phyloP scores from a whole-genome alignment of 2,888 invertebrate species.

The Spialia ferax region DNA sequence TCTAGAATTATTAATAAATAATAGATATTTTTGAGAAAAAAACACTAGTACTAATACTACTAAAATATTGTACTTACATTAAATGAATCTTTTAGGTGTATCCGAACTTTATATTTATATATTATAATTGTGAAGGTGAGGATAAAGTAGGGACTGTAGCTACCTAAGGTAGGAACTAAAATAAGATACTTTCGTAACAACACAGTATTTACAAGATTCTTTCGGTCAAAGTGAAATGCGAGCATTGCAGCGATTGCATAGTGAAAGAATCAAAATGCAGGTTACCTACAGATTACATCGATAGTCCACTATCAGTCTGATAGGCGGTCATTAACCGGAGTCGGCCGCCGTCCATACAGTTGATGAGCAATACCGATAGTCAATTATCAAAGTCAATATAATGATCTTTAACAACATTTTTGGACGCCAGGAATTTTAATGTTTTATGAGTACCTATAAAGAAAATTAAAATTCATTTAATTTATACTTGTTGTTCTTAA shows the following conservation, averaged over 20 bases:
- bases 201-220: background rate
- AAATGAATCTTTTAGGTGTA: too few relatives aligned
- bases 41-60: too few relatives aligned
- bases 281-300: conserved; percentile 59
- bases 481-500: conserved; percentile 13
- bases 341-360: conserved; percentile 37
- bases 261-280: conserved; percentile 53
- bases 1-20: too few relatives aligned
- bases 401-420: background rate
- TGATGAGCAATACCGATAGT: conserved; percentile 21
- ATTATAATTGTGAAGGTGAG: too few relatives aligned
- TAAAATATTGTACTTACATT: too few relatives aligned
- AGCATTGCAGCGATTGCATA: conserved; percentile 31
- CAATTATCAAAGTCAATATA: background rate
- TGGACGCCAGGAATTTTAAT: background rate
- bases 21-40: too few relatives aligned
- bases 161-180: too few relatives aligned
- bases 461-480: too few relatives aligned
- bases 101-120: too few relatives aligned
- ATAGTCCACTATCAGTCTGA: conserved; percentile 57
- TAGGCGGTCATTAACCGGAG: conserved; percentile 60
- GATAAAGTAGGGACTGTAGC: too few relatives aligned
- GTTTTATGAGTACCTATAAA: too few relatives aligned
- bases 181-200: background rate
- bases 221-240: background rate